Evolutionary conservation across 2,113 vertebrate species (phyloP), one percentile per base, ranked within the genome.

Genomic region (Megalops atlanticus): DNA sequence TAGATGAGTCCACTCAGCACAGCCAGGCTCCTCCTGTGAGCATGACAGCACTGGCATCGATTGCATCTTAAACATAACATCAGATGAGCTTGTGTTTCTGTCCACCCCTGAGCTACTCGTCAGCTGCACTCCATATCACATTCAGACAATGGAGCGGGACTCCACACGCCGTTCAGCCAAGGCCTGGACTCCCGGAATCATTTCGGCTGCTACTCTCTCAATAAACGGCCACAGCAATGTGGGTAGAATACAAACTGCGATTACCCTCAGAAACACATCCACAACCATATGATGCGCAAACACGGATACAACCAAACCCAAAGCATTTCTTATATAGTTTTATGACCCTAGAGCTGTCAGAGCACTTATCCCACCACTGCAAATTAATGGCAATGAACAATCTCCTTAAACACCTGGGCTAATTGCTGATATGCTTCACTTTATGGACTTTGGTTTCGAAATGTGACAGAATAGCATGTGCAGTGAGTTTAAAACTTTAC

Each of bases 381-480:
- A 33, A 27, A 43, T 27, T 43, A 79, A 43, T 33, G 18, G 31
- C 41, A 49, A 93, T 91, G 90, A 93, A 91, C 89, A 81, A 87
- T 89, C 85, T 7, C 14, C 52, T 76, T 12, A 49, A 70, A 35
- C 43, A 36, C 5, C 11, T 33, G 11, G 38, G 43, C 24, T 73
- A 27, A 14, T 43, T 52, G 87, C 85, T 84, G 81, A 87, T 87
- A 89, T 86, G 84, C 89, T 89, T 78, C 89, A 4, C 87, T 87
- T 85, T 83, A 88, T 91, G 92, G 92, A 92, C 90, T 92, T 88
- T 82, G 91, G 87, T 88, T 91, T 86, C 85, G 71, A 81, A 76
- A 82, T 82, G 87, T 82, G 77, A 76, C 80, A 82, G 54, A 82
- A 84, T 81, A 43, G 41, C 16, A 18, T 3, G 41, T 52, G n/a